Evolutionary conservation across 2,113 vertebrate species (phyloP), one percentile per base, ranked within the genome.

Genomic region (Chaetura pelagica): DNA sequence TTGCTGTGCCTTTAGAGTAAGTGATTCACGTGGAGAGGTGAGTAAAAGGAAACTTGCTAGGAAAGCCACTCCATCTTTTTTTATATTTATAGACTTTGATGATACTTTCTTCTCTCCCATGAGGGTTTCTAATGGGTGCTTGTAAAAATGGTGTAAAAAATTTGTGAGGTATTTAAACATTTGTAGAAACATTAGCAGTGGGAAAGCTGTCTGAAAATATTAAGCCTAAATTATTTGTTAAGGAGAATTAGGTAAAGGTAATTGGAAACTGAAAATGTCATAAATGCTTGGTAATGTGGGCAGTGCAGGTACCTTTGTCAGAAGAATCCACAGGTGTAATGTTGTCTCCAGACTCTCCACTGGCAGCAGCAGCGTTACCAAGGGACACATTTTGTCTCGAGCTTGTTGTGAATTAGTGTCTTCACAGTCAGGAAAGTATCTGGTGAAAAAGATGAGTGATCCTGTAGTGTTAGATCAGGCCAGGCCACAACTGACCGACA

Each of bases 1-100:
- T 64, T 40, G 61, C 55, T 58, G 86, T 76, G 88, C 79, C 69
- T 93, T 92, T 90, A 83, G 84, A 61, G 63, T 80, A 40, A 88
- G 66, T 90, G 78, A 91, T 80, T 84, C 96, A 95, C 69, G 1
- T 64, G 91, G 90, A 92, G 67, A 81, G 89, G 93, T 93, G 92
- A 95, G 91, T 87, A 78, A 87, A 85, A 87, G 71, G 81, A 77
- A 68, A 78, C 73, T 86, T 93, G 93, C 84, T 64, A 34, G 93
- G 73, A 90, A 92, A 61, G 14, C 82, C 81, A 62, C 83, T 49
- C 81, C 62, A 32, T 30, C 66, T 89, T 91, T 54, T 10, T n/a
- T 64, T 5, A 10, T 29, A 35, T 88, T 86, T 94, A 19, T 49
- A 27, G 86, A 7, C 78, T 64, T 59, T 38, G 84, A 32, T 78